These are phyloP conservation scores for Parthenolecanium corni DNA, from an alignment of 2,888 invertebrate species.

Conservation along the genomic window DNA sequence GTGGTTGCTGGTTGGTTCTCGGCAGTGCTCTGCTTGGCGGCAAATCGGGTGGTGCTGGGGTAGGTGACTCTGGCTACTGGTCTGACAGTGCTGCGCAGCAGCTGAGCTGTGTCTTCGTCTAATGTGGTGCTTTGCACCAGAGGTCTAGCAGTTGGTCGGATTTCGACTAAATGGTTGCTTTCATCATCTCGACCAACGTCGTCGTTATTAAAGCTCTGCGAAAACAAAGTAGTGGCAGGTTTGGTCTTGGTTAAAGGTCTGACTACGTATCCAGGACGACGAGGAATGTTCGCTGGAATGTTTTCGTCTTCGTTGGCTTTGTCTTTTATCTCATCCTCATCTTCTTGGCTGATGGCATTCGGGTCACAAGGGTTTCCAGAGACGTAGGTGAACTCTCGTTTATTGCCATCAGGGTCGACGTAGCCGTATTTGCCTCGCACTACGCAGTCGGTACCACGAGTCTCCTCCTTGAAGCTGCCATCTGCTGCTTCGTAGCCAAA, in stretches of 20 bases:
- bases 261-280: constrained; percentile 35
- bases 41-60: neutral
- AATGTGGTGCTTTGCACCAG: constrained; percentile 36
- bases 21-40: constrained; percentile 39
- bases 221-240: constrained; percentile 56
- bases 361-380: constrained; percentile 78
- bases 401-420: constrained; percentile 74
- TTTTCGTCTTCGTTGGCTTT: constrained; percentile 44
- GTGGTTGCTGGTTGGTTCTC: constrained; percentile 51
- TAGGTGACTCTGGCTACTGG: constrained; percentile 34
- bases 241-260: constrained; percentile 37
- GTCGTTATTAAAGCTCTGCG: constrained; percentile 50
- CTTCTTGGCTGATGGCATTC: constrained; percentile 60
- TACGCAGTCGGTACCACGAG: constrained; percentile 71
- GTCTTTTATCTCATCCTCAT: constrained; percentile 42
- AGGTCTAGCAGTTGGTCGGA: constrained; percentile 39
- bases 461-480: constrained; percentile 77
- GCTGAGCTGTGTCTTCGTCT: constrained; percentile 34
- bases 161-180: constrained; percentile 16
- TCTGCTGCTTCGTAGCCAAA: constrained; percentile 77
- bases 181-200: constrained; percentile 32
- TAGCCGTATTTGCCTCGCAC: constrained; percentile 79
- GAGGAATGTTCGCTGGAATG: constrained; percentile 51
- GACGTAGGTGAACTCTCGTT: constrained; percentile 73
- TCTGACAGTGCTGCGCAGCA: constrained; percentile 40